phyloP scores from a whole-genome alignment of 2,113 vertebrate genomes.

The Rhineura floridana region DNA sequence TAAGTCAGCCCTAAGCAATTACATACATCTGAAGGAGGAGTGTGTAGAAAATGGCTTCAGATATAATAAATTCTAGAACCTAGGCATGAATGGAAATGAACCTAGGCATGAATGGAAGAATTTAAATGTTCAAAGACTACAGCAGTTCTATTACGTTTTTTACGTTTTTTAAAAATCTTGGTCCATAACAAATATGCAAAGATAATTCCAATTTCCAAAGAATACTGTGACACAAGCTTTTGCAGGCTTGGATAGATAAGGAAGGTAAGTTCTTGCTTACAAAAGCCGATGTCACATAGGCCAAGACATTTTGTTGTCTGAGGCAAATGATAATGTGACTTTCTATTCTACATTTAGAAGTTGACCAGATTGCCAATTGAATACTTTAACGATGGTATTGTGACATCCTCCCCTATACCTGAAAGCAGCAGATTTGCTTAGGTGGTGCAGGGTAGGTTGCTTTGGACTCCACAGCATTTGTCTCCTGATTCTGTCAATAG shows the following conservation, averaged over 20 bases:
- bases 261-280: background rate
- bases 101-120: background rate
- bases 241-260: background rate
- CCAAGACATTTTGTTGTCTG: too few species aligned
- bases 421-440: too few species aligned
- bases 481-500: too few species aligned
- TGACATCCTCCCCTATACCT: too few species aligned
- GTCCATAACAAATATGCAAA: background rate
- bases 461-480: too few species aligned
- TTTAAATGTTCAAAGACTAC: accelerated
- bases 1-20: background rate
- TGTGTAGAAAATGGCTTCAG: background rate
- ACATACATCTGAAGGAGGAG: background rate
- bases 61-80: constrained; percentile 23
- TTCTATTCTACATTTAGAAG: too few species aligned
- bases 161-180: background rate
- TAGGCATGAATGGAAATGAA: constrained; percentile 23
- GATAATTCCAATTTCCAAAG: background rate
- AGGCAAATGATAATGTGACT: too few species aligned
- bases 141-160: background rate
- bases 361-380: too few species aligned
- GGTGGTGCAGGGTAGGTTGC: too few species aligned
- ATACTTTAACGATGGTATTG: too few species aligned
- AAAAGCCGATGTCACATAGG: background rate
- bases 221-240: accelerated